Base-by-base conservation (phyloP, 2,113 vertebrate genomes). In the Microtus richardsoni region DNA sequence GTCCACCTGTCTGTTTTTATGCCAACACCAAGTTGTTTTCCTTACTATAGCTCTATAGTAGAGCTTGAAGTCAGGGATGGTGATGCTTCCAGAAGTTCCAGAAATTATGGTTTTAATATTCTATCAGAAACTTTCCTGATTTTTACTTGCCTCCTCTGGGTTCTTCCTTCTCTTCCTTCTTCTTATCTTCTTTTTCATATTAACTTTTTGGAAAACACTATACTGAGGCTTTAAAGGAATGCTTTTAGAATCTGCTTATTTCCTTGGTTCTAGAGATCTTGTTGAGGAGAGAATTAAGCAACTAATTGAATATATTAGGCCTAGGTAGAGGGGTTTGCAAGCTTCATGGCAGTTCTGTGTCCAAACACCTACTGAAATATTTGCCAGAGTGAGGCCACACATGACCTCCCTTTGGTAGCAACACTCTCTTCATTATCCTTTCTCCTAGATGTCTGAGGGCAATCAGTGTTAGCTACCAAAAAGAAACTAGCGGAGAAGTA, bases 341-440 rank as follows among this genome's bases (percentile, higher is more conserved):
- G 28, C 92, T 92, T 86, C 49, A 78, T 78, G 28, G 33, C 24
- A 80, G 49, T 47, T 62, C 16, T 33, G 60, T 88, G 33, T 39
- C 87, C 66, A 87, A 90, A 83, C 10, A 79, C 30, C 91, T 89
- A 85, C 75, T 28, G n/a, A 91, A 91, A 3, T 60, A 44, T 47
- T 84, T 17, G 64, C 47, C 86, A 33, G 14, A 92, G 33, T 28
- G 30, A 95, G 41, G 58, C 11, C 47, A 5, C 22, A 39, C 39
- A 11, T n/a, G 4, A 24, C 30, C 13, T 2, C 1, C 4, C 2
- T 47, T 73, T 44, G 9, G 21, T 85, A 33, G 21, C 22, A 26
- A n/a, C 12, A 44, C 7, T 66, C 17, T 77, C 44, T 80, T 60
- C 60, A 60, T 36, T 36, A 7, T 89, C 62, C 78, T 16, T 36